Conservation (phyloP, 2,888 invertebrate genomes). For the Latrodectus elegans region DNA sequence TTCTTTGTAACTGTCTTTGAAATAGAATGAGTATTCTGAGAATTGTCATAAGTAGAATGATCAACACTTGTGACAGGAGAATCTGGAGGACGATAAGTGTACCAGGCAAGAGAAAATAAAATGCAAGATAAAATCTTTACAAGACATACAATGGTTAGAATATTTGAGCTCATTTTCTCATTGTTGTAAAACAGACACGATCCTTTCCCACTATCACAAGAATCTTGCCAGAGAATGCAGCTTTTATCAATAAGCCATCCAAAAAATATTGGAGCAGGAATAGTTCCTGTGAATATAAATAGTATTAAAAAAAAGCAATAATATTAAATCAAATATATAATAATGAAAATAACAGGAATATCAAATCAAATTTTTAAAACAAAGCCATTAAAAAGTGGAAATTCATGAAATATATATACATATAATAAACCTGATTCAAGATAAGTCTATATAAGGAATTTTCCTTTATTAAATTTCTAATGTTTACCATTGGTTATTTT, state of each 20-base stretch:
- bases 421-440: too few relatives aligned
- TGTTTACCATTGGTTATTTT: too few relatives aligned
- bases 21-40: slow-evolving; percentile 10
- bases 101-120: slow-evolving; percentile 85
- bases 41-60: slow-evolving; percentile 10
- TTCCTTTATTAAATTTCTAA: too few relatives aligned
- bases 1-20: slow-evolving; percentile 15
- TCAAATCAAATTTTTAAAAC: too few relatives aligned
- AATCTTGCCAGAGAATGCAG: slow-evolving; percentile 92
- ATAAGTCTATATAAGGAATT: too few relatives aligned
- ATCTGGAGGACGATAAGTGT: slow-evolving; percentile 82
- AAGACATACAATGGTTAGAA: slow-evolving; percentile 83
- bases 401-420: too few relatives aligned
- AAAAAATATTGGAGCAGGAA: slow-evolving; percentile 95
- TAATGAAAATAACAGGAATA: too few relatives aligned
- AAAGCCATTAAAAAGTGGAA: too few relatives aligned
- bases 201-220: slow-evolving; percentile 80
- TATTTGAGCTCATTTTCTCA: slow-evolving; percentile 83
- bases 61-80: not conserved
- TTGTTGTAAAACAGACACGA: slow-evolving; percentile 86
- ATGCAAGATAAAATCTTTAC: slow-evolving; percentile 83
- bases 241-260: slow-evolving; percentile 96
- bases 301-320: too few relatives aligned
- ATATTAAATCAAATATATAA: too few relatives aligned
- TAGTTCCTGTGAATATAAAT: slow-evolving; percentile 79